These are phyloP conservation scores for Sweltsa coloradensis DNA, from an alignment of 1,140 invertebrate genomes.

Conservation along the genomic window DNA sequence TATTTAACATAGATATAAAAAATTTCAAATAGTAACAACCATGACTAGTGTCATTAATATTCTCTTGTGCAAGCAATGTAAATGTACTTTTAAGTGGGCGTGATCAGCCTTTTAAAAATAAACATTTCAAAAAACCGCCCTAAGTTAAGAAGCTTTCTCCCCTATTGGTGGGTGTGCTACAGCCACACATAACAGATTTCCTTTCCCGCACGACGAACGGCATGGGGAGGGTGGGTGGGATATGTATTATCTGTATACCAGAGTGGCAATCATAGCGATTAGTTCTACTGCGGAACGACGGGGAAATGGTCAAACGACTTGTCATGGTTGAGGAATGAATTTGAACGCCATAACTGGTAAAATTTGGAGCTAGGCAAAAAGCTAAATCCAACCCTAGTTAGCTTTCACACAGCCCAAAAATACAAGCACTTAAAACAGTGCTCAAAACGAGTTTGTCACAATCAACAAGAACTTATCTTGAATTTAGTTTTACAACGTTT, in stretches of 20 bases:
- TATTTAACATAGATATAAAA: constrained; percentile 12
- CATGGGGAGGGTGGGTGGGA: not conserved
- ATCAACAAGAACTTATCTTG: constrained; percentile 19
- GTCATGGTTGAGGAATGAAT: constrained; percentile 12
- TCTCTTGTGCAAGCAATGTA: constrained; percentile 1
- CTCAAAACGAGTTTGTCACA: constrained; percentile 20
- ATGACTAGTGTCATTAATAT: constrained; percentile 11
- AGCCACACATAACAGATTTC: constrained; percentile 11
- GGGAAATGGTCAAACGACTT: constrained; percentile 1
- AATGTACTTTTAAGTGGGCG: constrained; percentile 7
- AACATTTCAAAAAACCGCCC: constrained; percentile 8
- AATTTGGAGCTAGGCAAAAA: constrained; percentile 16
- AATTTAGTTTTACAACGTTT: constrained; percentile 14
- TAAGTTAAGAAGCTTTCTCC: constrained; percentile 6
- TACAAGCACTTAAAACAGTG: constrained; percentile 27
- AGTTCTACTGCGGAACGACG: too few relatives aligned
- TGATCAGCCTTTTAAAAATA: constrained; percentile 12
- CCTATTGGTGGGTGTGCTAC: constrained; percentile 12
- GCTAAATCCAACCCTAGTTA: constrained; percentile 18
- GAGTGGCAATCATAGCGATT: not conserved
- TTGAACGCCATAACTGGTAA: constrained; percentile 12
- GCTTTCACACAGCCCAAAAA: constrained; percentile 24
- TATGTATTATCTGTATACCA: not conserved
- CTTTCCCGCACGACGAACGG: not conserved
- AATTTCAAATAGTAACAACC: constrained; percentile 12